Conservation (phyloP, 2,797 vertebrate species). For the Pangasius krempfi region DNA sequence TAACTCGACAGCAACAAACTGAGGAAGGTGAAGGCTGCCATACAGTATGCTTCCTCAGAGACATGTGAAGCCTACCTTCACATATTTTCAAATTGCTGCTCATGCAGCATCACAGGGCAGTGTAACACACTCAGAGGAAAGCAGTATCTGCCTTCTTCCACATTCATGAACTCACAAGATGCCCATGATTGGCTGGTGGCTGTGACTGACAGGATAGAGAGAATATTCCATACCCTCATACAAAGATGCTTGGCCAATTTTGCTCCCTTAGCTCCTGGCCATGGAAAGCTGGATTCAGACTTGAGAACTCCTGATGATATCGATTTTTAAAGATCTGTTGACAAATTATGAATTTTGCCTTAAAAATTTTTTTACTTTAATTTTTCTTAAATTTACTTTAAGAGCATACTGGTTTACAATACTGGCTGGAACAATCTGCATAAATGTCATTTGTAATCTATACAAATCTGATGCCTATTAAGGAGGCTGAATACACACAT, state of each 20-base stretch:
- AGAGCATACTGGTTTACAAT: background rate
- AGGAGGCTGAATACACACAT: background rate
- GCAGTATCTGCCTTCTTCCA: background rate
- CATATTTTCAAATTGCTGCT: background rate
- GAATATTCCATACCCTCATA: background rate
- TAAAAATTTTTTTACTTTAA: too few species aligned
- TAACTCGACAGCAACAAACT: background rate
- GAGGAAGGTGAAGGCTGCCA: background rate
- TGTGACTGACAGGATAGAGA: background rate
- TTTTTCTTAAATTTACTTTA: background rate
- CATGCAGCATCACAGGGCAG: background rate
- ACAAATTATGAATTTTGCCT: background rate
- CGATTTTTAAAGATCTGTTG: background rate
- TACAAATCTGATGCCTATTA: background rate
- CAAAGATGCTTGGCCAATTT: background rate
- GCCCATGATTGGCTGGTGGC: background rate
- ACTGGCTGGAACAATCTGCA: background rate
- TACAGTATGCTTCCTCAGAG: background rate
- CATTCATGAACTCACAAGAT: background rate
- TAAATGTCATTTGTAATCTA: background rate
- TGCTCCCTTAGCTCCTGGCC: background rate
- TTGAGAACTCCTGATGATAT: background rate
- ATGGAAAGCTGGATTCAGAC: background rate
- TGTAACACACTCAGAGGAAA: background rate
- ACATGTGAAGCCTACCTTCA: background rate